Conservation (phyloP, 1,140 invertebrate species). For the Pollicipes pollicipes region DNA sequence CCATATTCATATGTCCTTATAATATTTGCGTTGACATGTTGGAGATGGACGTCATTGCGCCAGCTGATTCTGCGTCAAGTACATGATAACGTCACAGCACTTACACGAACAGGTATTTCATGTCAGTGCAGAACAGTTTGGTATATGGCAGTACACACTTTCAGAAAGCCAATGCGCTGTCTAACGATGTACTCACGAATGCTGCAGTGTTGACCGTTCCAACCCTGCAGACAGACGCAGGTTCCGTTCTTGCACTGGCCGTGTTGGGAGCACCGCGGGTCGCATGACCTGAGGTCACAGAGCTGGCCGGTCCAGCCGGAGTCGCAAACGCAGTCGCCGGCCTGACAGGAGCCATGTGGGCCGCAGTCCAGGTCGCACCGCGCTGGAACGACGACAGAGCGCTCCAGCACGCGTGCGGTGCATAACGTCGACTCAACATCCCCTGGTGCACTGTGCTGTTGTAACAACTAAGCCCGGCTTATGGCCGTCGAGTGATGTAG, state of each 20-base stretch:
- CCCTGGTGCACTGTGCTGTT: background rate
- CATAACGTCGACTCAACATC: background rate
- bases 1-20: too few relatives aligned
- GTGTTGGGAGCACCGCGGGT: constrained; percentile 76
- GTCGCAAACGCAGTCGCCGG: constrained; percentile 70
- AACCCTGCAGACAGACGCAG: constrained; percentile 87
- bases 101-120: too few relatives aligned
- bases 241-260: constrained; percentile 94
- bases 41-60: too few relatives aligned
- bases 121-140: too few relatives aligned
- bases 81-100: too few relatives aligned
- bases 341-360: constrained; percentile 69
- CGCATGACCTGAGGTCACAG: constrained; percentile 63
- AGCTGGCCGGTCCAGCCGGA: constrained; percentile 75
- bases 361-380: constrained; percentile 81
- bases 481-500: background rate
- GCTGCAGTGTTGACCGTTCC: constrained; percentile 92
- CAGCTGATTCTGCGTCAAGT: too few relatives aligned
- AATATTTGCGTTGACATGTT: too few relatives aligned
- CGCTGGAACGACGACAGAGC: constrained; percentile 34
- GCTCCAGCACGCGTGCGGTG: background rate
- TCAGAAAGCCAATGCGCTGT: too few relatives aligned
- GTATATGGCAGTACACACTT: too few relatives aligned
- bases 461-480: background rate
- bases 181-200: constrained; percentile 83